Conservation (phyloP, 2,113 vertebrate species). For the Arizona elegans region DNA sequence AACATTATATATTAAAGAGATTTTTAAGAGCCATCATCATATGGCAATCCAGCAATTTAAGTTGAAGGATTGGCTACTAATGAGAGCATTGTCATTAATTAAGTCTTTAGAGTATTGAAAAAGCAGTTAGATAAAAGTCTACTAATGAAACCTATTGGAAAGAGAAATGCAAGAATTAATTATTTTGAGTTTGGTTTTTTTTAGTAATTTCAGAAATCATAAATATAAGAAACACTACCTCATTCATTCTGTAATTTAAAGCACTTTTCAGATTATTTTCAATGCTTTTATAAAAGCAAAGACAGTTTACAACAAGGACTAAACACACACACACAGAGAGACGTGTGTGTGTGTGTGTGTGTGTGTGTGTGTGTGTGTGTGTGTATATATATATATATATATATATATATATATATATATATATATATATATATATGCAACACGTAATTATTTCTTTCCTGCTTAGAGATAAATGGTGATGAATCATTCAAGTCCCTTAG, state of each 20-base stretch:
- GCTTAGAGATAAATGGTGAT: slow-evolving; percentile 26
- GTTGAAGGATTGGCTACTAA: neutral
- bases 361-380: too few species aligned
- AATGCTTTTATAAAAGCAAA: slow-evolving; percentile 21
- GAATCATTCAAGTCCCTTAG: neutral
- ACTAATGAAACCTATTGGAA: neutral
- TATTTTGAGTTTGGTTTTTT: slow-evolving; percentile 8
- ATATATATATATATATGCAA: neutral
- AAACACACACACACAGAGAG: neutral
- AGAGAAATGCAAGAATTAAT: slow-evolving; percentile 8
- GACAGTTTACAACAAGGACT: slow-evolving; percentile 16
- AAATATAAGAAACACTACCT: neutral
- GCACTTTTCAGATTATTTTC: slow-evolving; percentile 18
- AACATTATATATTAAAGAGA: neutral
- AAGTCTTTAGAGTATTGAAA: neutral
- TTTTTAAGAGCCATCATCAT: neutral
- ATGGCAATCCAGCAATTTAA: neutral
- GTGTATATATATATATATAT: too few species aligned
- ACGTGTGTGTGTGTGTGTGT: too few species aligned
- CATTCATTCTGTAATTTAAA: neutral
- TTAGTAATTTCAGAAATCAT: slow-evolving; percentile 25
- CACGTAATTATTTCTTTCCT: slow-evolving; percentile 38
- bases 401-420: too few species aligned
- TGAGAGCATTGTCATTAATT: slow-evolving; percentile 9
- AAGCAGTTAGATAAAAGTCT: slow-evolving; percentile 17